Conservation (phyloP, 2,888 invertebrate species). For the Drosophila ochracea region DNA sequence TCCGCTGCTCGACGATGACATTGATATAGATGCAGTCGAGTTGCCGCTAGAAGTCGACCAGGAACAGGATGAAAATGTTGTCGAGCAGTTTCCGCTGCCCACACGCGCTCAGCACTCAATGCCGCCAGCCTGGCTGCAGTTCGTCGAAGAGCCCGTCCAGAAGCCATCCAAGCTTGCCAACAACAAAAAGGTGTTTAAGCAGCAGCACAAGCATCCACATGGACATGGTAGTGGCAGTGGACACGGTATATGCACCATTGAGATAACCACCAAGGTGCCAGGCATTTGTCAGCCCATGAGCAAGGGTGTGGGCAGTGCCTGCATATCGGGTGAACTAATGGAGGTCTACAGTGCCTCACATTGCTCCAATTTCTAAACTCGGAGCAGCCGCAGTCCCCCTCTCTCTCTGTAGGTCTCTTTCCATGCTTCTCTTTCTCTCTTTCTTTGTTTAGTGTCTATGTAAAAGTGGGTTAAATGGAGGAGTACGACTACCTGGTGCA, state of each 20-base stretch:
- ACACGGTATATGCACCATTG: slow-evolving; percentile 77
- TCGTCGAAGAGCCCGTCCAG: slow-evolving; percentile 65
- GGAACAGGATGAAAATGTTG: slow-evolving; percentile 37
- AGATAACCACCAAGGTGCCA: slow-evolving; percentile 80
- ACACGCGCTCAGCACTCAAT: slow-evolving; percentile 50
- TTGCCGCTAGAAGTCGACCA: slow-evolving; percentile 68
- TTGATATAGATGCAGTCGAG: slow-evolving; percentile 65
- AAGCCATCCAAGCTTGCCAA: slow-evolving; percentile 37
- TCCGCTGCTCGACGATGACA: slow-evolving; percentile 59
- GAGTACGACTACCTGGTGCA: slow-evolving; percentile 72
- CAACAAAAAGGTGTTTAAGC: slow-evolving; percentile 57
- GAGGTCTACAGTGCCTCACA: slow-evolving; percentile 73
- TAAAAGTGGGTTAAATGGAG: slow-evolving; percentile 41
- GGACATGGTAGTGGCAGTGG: slow-evolving; percentile 26
- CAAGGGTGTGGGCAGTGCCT: slow-evolving; percentile 76
- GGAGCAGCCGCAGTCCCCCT: background rate
- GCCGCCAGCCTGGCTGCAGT: slow-evolving; percentile 71
- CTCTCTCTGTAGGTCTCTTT: background rate
- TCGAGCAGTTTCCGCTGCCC: slow-evolving; percentile 32
- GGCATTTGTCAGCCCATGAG: slow-evolving; percentile 82
- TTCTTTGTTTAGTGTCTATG: slow-evolving; percentile 46
- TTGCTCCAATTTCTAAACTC: slow-evolving; percentile 52
- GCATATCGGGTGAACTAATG: slow-evolving; percentile 83
- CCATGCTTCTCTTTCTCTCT: slow-evolving; percentile 3
- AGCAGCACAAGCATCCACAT: slow-evolving; percentile 55